Conservation (phyloP, 2,888 invertebrate genomes). For the Hipparchia semele region DNA sequence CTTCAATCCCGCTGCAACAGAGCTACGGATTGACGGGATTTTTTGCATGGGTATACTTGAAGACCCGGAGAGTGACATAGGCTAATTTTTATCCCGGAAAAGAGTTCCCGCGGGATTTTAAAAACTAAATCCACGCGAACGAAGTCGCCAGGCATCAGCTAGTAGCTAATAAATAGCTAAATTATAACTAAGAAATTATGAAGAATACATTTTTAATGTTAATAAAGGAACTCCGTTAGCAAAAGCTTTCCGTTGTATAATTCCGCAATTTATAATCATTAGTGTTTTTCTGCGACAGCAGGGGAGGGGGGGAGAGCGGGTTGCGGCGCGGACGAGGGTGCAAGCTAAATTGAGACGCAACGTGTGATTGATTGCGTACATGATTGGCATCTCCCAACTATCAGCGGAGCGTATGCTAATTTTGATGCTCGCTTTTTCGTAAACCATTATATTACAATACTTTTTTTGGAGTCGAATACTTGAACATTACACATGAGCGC, state of each 20-base stretch:
- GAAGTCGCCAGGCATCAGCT: too few relatives aligned
- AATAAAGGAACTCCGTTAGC: conserved; percentile 59
- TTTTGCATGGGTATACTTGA: too few relatives aligned
- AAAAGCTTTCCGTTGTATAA: conserved; percentile 66
- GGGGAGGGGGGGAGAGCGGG: conserved; percentile 51
- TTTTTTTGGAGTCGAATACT: conserved; percentile 57
- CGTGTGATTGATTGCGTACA: conserved; percentile 74
- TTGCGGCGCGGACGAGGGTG: conserved; percentile 57
- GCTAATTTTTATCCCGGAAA: too few relatives aligned
- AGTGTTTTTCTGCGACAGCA: conserved; percentile 60
- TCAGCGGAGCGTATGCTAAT: conserved; percentile 67
- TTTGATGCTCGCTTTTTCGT: conserved; percentile 54
- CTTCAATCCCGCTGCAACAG: too few relatives aligned
- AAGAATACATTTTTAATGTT: conserved; percentile 44
- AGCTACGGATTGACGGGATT: too few relatives aligned
- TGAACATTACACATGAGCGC: conserved; percentile 68
- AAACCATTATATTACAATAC: conserved; percentile 47
- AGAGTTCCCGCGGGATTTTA: too few relatives aligned
- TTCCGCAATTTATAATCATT: conserved; percentile 77
- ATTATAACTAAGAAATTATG: neutral
- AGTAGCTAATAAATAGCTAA: too few relatives aligned
- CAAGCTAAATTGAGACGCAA: conserved; percentile 73
- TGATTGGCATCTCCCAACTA: conserved; percentile 72
- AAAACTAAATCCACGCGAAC: too few relatives aligned
- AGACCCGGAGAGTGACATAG: too few relatives aligned